phyloP scores from a whole-genome alignment of 2,113 vertebrate genomes.

The Crotalus viridis region DNA sequence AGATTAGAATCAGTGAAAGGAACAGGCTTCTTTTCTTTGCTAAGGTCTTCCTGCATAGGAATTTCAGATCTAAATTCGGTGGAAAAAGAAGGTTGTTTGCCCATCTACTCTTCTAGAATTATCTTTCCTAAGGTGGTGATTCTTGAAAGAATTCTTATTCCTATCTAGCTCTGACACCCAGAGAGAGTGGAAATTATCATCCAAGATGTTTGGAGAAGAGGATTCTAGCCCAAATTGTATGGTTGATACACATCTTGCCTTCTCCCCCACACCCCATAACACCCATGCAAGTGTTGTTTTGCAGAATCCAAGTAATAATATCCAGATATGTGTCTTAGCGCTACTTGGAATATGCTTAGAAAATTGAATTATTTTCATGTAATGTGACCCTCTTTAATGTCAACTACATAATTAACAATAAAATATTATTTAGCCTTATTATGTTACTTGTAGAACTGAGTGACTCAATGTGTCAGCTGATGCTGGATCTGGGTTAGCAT shows the following conservation, averaged over 20 bases:
- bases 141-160: too few relatives aligned
- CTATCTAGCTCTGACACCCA: too few relatives aligned
- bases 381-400: neutral
- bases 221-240: too few relatives aligned
- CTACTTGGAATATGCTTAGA: neutral
- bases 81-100: too few relatives aligned
- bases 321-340: neutral
- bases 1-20: neutral
- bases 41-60: neutral
- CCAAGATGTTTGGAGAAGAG: too few relatives aligned
- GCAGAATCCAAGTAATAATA: neutral
- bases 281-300: too few relatives aligned
- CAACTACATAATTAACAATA: neutral
- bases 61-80: too few relatives aligned
- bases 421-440: neutral
- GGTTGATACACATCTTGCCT: too few relatives aligned
- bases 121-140: too few relatives aligned
- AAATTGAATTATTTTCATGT: neutral
- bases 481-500: slow-evolving; percentile 26
- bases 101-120: too few relatives aligned
- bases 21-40: neutral
- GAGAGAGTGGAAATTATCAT: too few relatives aligned
- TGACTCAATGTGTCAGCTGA: slow-evolving; percentile 17
- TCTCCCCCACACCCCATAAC: too few relatives aligned
- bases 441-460: neutral